Evolutionary conservation across 2,113 vertebrate species (phyloP).

Genomic region (Phalacrocorax carbo): DNA sequence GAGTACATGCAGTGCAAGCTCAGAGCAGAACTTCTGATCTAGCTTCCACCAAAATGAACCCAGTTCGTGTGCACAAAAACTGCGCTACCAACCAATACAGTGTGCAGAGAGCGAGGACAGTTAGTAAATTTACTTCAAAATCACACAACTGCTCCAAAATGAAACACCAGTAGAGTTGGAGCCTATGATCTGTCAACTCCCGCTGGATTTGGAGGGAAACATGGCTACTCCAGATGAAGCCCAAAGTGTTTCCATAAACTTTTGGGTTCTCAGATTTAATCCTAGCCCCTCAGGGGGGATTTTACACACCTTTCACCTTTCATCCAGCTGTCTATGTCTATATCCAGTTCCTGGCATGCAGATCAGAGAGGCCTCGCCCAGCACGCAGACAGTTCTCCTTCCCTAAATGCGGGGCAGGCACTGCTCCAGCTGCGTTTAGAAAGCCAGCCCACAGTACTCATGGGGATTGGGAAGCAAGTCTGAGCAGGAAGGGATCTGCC

Average conservation of each 20-base stretch:
- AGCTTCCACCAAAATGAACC: background rate
- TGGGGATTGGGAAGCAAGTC: background rate
- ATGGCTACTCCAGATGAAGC: background rate
- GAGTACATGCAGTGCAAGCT: background rate
- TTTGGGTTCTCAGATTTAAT: background rate
- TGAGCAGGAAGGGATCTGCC: background rate
- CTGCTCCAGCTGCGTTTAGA: background rate
- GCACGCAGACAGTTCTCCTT: background rate
- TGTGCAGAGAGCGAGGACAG: background rate
- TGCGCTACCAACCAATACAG: rapidly evolving
- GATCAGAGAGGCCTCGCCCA: background rate
- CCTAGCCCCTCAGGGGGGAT: background rate
- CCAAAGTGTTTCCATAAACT: background rate
- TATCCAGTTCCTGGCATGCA: background rate
- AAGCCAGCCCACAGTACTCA: background rate
- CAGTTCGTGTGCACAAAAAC: background rate
- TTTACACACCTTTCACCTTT: conserved; percentile 32
- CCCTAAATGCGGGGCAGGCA: rapidly evolving
- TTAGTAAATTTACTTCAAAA: background rate
- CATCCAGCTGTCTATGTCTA: background rate
- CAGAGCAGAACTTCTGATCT: background rate
- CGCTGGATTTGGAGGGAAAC: background rate
- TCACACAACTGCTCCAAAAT: background rate
- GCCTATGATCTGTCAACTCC: background rate
- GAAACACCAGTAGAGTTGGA: background rate